phyloP scores from a whole-genome alignment of 2,113 vertebrate species.

The Sinocyclocheilus maitianheensis region DNA sequence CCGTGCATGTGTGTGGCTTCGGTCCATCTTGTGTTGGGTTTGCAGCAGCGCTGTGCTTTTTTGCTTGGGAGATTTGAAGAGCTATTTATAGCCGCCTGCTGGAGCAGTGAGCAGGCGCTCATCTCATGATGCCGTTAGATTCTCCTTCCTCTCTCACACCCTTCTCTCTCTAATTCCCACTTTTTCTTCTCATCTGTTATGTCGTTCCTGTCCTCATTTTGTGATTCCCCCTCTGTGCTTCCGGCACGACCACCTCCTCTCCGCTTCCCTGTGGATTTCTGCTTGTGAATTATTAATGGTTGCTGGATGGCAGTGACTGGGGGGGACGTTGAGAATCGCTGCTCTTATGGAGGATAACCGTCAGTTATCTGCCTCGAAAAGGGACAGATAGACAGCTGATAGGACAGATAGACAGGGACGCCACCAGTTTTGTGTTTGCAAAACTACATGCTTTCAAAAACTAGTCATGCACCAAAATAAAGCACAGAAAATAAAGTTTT shows the following conservation, averaged over 20 bases:
- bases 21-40: constrained; percentile 58
- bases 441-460: background rate
- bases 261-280: constrained; percentile 46
- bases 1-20: background rate
- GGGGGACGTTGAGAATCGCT: constrained; percentile 46
- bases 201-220: constrained; percentile 1
- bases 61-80: constrained; percentile 77
- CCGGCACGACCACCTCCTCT: constrained; percentile 60
- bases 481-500: background rate
- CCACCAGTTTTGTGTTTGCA: background rate
- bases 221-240: constrained; percentile 22
- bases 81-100: constrained; percentile 82
- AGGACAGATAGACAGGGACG: background rate
- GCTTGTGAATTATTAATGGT: constrained; percentile 60
- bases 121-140: constrained; percentile 37
- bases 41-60: constrained; percentile 71
- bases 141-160: constrained; percentile 40
- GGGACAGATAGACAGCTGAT: background rate
- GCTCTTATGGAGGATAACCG: constrained; percentile 34
- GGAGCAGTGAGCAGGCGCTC: constrained; percentile 67
- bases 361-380: background rate
- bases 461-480: background rate
- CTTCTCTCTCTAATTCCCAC: constrained; percentile 39
- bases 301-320: constrained; percentile 47
- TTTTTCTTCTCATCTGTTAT: constrained; percentile 16